phyloP scores from a whole-genome alignment of 1,140 invertebrate species.

The Belonocnema kinseyi region DNA sequence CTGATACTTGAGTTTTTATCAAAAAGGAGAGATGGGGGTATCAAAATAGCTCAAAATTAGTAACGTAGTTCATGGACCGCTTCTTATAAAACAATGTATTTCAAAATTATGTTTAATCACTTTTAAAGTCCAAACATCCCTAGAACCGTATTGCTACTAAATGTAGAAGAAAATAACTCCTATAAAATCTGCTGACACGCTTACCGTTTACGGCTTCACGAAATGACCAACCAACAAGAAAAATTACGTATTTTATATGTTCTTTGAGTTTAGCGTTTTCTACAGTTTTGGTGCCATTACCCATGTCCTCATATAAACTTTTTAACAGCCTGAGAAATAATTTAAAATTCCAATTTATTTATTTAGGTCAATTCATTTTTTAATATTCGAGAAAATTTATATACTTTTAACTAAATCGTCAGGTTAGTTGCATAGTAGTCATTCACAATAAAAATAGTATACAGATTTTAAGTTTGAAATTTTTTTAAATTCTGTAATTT shows the following conservation, averaged over 20 bases:
- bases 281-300: constrained; percentile 15
- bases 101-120: constrained; percentile 4
- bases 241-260: constrained; percentile 24
- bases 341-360: background rate
- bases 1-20: too few relatives aligned
- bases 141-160: background rate
- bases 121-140: background rate
- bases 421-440: too few relatives aligned
- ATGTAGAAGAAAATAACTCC: background rate
- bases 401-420: background rate
- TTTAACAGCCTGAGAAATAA: background rate
- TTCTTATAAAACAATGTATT: too few relatives aligned
- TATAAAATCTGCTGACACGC: constrained; percentile 17
- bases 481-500: too few relatives aligned
- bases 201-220: constrained; percentile 15
- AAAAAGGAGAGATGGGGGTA: too few relatives aligned
- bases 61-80: too few relatives aligned
- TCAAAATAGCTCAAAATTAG: too few relatives aligned
- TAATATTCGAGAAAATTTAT: background rate
- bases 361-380: background rate
- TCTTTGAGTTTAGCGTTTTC: background rate
- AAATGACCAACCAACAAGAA: constrained; percentile 18
- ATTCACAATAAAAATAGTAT: too few relatives aligned
- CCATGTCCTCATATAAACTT: constrained; percentile 5
- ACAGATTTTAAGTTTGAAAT: too few relatives aligned